phyloP scores from a whole-genome alignment of 30 jellyfish, hydroid and myxozoan genomes.

The Hydractinia echinata region DNA sequence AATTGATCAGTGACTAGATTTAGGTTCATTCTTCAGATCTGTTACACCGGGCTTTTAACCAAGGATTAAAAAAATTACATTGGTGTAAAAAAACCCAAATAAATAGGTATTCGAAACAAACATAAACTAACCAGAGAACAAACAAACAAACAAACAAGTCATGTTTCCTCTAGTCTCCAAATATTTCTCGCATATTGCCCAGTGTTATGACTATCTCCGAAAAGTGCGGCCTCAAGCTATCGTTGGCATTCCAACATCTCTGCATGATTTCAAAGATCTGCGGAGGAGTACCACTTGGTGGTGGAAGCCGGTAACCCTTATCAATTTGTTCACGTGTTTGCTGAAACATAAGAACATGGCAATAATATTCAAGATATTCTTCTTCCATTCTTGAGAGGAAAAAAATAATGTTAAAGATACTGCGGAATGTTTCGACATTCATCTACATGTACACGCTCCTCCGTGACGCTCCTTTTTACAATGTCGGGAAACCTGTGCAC shows the following conservation, averaged over 20 bases:
- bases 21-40: no score
- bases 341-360: conserved; percentile 26
- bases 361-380: background rate
- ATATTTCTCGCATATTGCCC: background rate
- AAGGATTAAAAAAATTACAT: no score
- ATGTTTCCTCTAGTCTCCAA: background rate
- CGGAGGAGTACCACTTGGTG: conserved; percentile 83
- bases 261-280: conserved; percentile 56
- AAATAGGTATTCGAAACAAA: no score
- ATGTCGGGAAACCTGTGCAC: background rate
- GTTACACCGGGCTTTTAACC: no score
- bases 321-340: conserved; percentile 64
- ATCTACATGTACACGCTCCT: background rate
- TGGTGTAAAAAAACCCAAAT: no score
- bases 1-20: no score
- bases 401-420: background rate
- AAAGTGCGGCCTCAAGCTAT: conserved; percentile 51
- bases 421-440: background rate
- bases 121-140: no score
- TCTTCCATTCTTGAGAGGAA: no score
- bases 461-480: background rate
- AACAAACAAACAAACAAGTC: no score
- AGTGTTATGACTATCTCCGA: conserved; percentile 40
- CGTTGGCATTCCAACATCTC: conserved; percentile 67
- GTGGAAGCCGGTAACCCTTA: conserved; percentile 77